phyloP scores from a whole-genome alignment of 2,888 invertebrate species.

The Lithosia quadra region DNA sequence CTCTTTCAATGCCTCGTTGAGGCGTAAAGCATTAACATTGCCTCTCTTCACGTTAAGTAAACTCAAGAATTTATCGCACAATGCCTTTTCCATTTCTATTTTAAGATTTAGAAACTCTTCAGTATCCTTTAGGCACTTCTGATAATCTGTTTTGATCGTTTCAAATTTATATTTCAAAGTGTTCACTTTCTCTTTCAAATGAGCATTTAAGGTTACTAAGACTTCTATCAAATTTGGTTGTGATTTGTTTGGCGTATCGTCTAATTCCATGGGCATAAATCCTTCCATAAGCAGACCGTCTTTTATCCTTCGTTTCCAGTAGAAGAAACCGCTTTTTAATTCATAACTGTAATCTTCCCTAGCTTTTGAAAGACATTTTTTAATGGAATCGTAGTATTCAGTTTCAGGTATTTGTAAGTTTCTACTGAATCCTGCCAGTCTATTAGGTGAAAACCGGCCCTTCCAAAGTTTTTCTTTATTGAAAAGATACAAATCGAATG shows the following conservation, averaged over 20 bases:
- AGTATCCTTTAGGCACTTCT: constrained; percentile 70
- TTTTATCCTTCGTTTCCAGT: constrained; percentile 69
- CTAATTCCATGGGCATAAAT: constrained; percentile 68
- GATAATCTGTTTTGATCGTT: constrained; percentile 62
- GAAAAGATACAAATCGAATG: constrained; percentile 71
- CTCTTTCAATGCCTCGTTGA: background rate
- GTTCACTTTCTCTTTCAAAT: constrained; percentile 60
- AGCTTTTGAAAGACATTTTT: constrained; percentile 62
- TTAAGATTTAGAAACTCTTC: constrained; percentile 74
- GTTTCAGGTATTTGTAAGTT: constrained; percentile 65
- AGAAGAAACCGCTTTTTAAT: constrained; percentile 74
- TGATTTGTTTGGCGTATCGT: constrained; percentile 38
- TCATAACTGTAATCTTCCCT: constrained; percentile 68
- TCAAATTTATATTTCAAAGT: constrained; percentile 54
- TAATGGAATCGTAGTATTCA: constrained; percentile 61
- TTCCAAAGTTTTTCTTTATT: constrained; percentile 65
- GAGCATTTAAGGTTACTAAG: constrained; percentile 64
- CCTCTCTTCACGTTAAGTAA: constrained; percentile 59
- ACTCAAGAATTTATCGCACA: constrained; percentile 70
- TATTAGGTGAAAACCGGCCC: constrained; percentile 70
- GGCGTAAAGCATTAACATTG: constrained; percentile 21
- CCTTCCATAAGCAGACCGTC: constrained; percentile 67
- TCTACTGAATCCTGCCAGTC: constrained; percentile 69
- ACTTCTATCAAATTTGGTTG: constrained; percentile 69
- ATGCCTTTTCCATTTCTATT: constrained; percentile 73